Percentiles rank a stretch among this genome's conserved stretches.
These are phyloP conservation scores for Xenops minutus DNA, from an alignment of 2,797 vertebrate species.

Conservation along the genomic window DNA sequence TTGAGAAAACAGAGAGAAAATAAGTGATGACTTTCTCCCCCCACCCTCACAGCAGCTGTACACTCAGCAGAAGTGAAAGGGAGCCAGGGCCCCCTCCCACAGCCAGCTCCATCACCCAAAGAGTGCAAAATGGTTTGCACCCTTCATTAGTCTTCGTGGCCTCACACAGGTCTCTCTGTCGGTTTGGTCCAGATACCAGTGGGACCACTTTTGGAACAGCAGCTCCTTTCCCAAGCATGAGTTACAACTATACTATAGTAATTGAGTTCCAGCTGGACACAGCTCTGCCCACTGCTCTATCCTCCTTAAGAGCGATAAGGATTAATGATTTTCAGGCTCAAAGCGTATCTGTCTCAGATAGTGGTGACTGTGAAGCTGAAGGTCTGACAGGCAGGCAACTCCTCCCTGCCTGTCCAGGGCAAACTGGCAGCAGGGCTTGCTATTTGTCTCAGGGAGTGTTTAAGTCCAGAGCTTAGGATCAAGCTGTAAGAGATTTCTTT, in stretches of 20 bases:
- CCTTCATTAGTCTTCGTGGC: not conserved
- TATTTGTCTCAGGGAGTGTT: not conserved
- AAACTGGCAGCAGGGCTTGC: not conserved
- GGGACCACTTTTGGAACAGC: not conserved
- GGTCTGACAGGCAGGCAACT: not conserved
- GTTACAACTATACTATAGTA: fast-evolving
- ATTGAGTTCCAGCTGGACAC: not conserved
- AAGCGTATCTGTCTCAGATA: fast-evolving
- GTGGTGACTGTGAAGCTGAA: not conserved
- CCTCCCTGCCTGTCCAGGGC: not conserved
- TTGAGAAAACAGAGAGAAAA: not conserved
- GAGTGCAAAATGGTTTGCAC: fast-evolving
- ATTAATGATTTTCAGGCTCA: not conserved
- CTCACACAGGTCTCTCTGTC: not conserved
- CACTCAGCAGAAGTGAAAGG: not conserved
- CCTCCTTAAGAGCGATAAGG: fast-evolving
- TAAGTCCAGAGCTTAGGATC: not conserved
- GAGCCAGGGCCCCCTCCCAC: not conserved
- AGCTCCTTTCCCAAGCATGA: not conserved
- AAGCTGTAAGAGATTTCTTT: not conserved
- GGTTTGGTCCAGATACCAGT: not conserved
- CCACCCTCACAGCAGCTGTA: not conserved
- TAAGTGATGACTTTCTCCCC: not conserved
- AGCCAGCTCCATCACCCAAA: no score
- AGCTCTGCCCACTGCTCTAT: not conserved